Evolutionary conservation across 2,797 vertebrate species (phyloP), one percentile per base, ranked within the genome.

Genomic region (Neoniphon sammara): DNA sequence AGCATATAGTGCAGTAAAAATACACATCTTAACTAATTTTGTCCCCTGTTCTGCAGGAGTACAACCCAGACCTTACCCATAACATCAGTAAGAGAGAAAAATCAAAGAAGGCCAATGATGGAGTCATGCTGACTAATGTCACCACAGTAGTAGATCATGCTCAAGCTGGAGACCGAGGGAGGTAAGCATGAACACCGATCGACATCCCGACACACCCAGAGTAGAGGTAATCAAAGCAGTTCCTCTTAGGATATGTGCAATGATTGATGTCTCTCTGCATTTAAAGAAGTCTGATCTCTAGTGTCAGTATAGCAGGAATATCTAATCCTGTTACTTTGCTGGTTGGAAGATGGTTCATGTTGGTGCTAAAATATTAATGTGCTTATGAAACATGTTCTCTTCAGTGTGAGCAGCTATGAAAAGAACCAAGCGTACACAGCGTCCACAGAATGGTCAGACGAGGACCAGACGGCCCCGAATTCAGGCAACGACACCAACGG

Each of bases 381-480:
- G 31, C n/a, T 64, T n/a, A 11, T 62, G 25, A 56, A 71, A 57
- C 39, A 12, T 44, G 2, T 4, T 1, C 23, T 31, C 8, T 78
- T 61, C 84, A 98, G 97, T 0, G 94, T 98, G 15, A 97, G 97
- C 94, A 99, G 97, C 93, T 97, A 95, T 0, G 97, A 99, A 70
- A 96, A 95, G 20, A 95, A 93, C 88, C 96, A 98, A 92, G 90
- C 93, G 1, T 95, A 92, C 81, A 94, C 95, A 1, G 87, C 94
- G 0, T 92, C 91, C 78, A 85, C 88, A 2, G 97, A 98, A 82
- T 98, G 97, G 97, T 98, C 97, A 0, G 97, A 99, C 0, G 97
- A 98, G 0, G 97, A 99, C 62, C 95, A 96, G 79, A 93, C 94
- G 18, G 95, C 89, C 5, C 93, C 94, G 2, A 92, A 96, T 86